Percentiles rank a stretch among this genome's conserved stretches.
phyloP scores from a whole-genome alignment of 2,888 invertebrate species.

The Harpagoxenus sublaevis region DNA sequence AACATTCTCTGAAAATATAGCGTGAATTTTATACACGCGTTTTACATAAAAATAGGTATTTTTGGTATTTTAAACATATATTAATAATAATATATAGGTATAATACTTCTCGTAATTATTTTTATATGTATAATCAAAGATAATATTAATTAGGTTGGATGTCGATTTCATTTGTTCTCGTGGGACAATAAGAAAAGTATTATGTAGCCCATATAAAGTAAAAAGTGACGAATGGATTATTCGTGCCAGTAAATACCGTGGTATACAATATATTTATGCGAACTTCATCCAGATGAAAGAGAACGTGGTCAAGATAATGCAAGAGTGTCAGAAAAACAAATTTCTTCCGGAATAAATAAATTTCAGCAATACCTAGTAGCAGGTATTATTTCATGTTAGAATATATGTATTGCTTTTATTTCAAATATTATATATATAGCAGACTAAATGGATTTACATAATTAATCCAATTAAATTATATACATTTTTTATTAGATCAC shows the following conservation, averaged over 20 bases:
- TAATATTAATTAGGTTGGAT: conserved; percentile 68
- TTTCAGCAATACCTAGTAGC: no score
- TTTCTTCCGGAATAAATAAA: no score
- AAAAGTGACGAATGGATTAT: conserved; percentile 90
- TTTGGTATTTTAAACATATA: no score
- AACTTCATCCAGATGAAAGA: conserved; percentile 89
- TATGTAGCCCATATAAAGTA: conserved; percentile 90
- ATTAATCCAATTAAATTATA: neutral
- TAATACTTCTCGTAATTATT: no score
- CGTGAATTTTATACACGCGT: no score
- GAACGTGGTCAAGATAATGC: conserved; percentile 81
- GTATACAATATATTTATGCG: conserved; percentile 90
- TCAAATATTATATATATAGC: no score
- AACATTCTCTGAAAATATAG: no score
- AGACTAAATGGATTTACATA: no score
- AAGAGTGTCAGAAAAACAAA: conserved; percentile 38
- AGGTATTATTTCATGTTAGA: no score
- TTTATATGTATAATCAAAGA: conserved; percentile 64
- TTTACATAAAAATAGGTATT: no score
- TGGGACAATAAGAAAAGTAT: conserved; percentile 90
- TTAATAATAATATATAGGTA: no score
- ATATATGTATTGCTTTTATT: no score
- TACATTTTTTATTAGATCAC: conserved; percentile 88
- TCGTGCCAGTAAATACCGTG: conserved; percentile 89
- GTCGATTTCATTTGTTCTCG: conserved; percentile 90